These are phyloP conservation scores for Musca domestica DNA, from an alignment of 1,140 invertebrate genomes.

Conservation along the genomic window DNA sequence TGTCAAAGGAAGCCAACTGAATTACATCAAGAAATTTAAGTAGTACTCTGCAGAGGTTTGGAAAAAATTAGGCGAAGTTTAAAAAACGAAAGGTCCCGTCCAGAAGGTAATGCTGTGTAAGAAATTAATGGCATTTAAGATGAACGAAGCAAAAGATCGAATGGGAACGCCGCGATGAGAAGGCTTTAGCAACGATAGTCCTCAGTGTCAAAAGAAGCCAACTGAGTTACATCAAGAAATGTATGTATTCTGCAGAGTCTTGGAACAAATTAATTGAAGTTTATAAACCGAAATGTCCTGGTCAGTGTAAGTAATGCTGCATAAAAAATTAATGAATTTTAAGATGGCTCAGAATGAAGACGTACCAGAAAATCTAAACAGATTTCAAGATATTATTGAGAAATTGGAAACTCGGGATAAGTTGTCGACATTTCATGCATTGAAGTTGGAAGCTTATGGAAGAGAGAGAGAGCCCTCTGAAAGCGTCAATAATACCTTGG, in stretches of 20 bases:
- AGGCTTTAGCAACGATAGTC: constrained; percentile 15
- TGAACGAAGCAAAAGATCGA: no score
- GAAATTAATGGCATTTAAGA: no score
- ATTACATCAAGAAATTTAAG: no score
- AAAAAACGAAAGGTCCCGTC: no score
- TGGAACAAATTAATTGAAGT: constrained; percentile 16
- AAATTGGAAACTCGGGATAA: constrained; percentile 17
- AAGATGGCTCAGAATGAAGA: neutral
- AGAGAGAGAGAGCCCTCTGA: no score
- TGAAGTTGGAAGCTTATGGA: constrained; percentile 17
- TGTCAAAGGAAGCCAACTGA: no score
- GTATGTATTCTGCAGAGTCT: neutral
- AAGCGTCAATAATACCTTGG: no score
- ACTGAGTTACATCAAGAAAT: constrained; percentile 8
- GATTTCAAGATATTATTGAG: constrained; percentile 18
- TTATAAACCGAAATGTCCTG: constrained; percentile 12
- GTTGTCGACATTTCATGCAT: neutral
- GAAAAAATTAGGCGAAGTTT: no score
- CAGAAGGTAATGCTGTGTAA: no score
- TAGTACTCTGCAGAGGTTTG: no score
- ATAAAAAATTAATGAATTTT: constrained; percentile 4
- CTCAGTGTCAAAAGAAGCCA: constrained; percentile 6
- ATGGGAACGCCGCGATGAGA: constrained; percentile 12
- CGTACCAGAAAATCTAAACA: neutral
- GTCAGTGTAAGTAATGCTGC: constrained; percentile 5